Evolutionary conservation across 2,888 invertebrate genomes (phyloP), one percentile per base, ranked within the genome.

Genomic region (Dryobotodes eremita): DNA sequence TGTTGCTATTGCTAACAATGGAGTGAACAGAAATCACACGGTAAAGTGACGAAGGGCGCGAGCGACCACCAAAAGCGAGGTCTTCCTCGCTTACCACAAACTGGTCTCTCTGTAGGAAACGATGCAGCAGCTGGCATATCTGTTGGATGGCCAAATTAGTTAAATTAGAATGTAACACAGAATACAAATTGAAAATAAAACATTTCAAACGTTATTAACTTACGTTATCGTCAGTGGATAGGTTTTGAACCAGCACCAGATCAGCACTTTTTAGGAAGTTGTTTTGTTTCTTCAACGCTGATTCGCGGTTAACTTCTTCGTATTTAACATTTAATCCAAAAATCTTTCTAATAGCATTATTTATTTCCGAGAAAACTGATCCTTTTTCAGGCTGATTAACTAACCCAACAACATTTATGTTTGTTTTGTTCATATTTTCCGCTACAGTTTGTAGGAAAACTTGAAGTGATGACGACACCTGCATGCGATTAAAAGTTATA

Each of bases 371-470:
- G 55, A 86, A 89, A 57, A 90, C 64, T 3, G 48, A 66, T 10
- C 20, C 73, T 36, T 81, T 72, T 31, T 36, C 48, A n/a, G 26
- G 59, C 10, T 84, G 26, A 57, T 77, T 70, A 8, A 73, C 62
- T 62, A 92, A 72, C 46, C 85, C 89, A 73, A 90, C 65, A 20
- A 90, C 77, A 10, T 86, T 86, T n/a, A 91, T 74, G 11, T 50
- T 57, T 55, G 78, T 68, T 69, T 88, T 90, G 46, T 86, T 88
- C 6, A 89, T 48, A 82, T 92, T 92, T 84, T 92, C 91, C 20
- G 86, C 86, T 20, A 91, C 88, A 7, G 89, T 89, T 91, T 92
- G 92, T 10, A 90, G 65, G 53, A 85, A 89, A 72, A 89, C 77
- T 83, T 86, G 83, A 46, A 91, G 68, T 17, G 91, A 88, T 10